Percentiles rank a stretch among this genome's conserved stretches.
These are phyloP conservation scores for Callyntrura guangdongensis DNA, from an alignment of 2,888 invertebrate species.

Conservation along the genomic window DNA sequence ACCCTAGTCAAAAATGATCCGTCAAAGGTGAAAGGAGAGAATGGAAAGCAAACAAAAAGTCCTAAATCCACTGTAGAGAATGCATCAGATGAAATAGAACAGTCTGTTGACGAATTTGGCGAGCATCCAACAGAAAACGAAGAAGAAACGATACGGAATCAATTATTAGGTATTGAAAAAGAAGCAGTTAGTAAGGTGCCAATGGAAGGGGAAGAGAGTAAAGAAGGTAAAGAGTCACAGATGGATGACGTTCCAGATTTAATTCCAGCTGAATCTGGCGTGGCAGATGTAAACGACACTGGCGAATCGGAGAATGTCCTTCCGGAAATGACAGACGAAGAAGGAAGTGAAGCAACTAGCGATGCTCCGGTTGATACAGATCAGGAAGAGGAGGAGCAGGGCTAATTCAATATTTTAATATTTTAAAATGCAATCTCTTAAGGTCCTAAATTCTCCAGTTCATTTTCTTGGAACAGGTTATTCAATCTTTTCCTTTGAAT, in stretches of 20 bases:
- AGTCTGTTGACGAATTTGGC: no score
- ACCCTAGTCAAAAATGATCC: not conserved
- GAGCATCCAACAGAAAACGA: not conserved
- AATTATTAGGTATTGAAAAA: not conserved
- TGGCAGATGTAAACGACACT: not conserved
- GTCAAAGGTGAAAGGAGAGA: not conserved
- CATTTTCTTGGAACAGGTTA: not conserved
- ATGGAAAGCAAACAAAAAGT: not conserved
- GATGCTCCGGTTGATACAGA: slow-evolving; percentile 9
- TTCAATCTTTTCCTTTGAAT: slow-evolving; percentile 10
- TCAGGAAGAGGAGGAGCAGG: not conserved
- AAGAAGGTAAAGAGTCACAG: not conserved
- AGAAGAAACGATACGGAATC: not conserved
- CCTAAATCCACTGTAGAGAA: not conserved
- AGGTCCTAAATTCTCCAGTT: slow-evolving; percentile 16
- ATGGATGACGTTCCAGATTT: not conserved
- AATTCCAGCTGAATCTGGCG: not conserved
- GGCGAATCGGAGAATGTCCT: not conserved
- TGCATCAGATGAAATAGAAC: not conserved
- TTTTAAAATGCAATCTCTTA: not conserved
- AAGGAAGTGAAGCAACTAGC: not conserved
- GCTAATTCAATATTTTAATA: not conserved
- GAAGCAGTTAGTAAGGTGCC: not conserved
- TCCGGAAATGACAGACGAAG: not conserved
- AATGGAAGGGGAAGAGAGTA: not conserved